Conservation (phyloP, 2,888 invertebrate species). For the Lasius platythorax region DNA sequence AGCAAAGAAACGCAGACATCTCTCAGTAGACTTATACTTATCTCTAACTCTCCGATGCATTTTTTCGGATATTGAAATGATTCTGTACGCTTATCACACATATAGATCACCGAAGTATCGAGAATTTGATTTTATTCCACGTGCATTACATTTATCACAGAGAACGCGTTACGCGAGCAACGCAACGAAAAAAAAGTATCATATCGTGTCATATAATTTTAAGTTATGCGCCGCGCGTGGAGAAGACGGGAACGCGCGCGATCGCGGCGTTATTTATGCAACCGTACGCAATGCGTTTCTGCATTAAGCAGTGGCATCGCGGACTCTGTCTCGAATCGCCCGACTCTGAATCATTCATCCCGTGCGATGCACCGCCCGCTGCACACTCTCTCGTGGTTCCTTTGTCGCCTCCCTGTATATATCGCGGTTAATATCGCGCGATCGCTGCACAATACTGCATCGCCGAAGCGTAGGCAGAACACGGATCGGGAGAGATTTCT, state of each 20-base stretch:
- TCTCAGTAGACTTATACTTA: background rate
- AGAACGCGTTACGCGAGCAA: background rate
- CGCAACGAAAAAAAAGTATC: background rate
- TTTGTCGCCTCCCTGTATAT: constrained; percentile 70
- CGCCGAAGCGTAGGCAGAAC: constrained; percentile 73
- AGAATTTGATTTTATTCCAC: background rate
- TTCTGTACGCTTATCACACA: background rate
- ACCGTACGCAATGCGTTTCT: constrained; percentile 43
- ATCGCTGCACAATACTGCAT: constrained; percentile 71
- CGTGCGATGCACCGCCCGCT: constrained; percentile 56
- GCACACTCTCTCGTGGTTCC: constrained; percentile 62
- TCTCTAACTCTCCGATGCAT: background rate
- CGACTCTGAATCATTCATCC: constrained; percentile 76
- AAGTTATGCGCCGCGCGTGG: background rate
- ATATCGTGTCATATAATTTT: background rate
- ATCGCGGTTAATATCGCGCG: constrained; percentile 77
- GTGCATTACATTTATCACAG: background rate
- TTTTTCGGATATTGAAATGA: background rate
- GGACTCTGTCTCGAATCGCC: constrained; percentile 61
- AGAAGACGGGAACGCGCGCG: background rate
- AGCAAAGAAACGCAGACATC: background rate
- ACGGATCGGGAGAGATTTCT: constrained; percentile 65
- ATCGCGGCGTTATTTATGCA: constrained; percentile 38
- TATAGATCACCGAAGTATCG: background rate
- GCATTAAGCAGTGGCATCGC: constrained; percentile 64